Evolutionary conservation across 2,888 invertebrate species (phyloP), one percentile per base, ranked within the genome.

Genomic region (Spatulosminthurus flaviceps): DNA sequence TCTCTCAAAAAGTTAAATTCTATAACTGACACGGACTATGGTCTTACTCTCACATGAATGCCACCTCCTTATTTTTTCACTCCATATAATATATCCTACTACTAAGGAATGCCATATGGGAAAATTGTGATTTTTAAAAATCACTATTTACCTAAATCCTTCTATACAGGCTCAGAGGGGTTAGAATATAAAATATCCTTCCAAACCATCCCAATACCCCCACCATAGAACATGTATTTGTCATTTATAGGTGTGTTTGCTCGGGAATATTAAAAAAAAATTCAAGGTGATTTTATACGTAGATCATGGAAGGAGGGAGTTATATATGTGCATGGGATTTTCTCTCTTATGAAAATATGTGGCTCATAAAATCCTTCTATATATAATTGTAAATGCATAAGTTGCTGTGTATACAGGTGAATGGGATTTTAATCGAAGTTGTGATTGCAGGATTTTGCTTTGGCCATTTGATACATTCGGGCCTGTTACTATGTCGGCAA

Each of bases 401-500:
- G 24, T 13, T 9, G 22, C 28, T 26, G 42, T 42, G 29, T 61
- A 21, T 67, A 72, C 43, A 34, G 34, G 34, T 60, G 60, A 21
- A 4, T 22, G n/a, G 60, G 60, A 22, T 22, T 51, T 75, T 75
- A 75, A 75, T 75, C 75, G 41, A 75, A 64, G 26, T 71, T 51
- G 9, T 51, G 75, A 72, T 88, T 88, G 28, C 89, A 93, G 94
- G 90, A 82, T 94, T 94, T 86, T 94, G 94, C 67, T 90, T 94
- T 79, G 94, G 94, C 0, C 92, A 93, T 86, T 89, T 94, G 86
- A 92, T 94, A 13, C 93, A 94, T 88, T 92, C 92, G 71, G 90
- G 92, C 2, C 89, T 94, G 13, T 88, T 92, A 64, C 89, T 94
- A 60, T 91, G 92, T 7, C 92, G 92, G 81, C 92, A 93, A 87